Evolutionary conservation across 2,888 invertebrate genomes (phyloP).

Genomic region (Thecophora atra): DNA sequence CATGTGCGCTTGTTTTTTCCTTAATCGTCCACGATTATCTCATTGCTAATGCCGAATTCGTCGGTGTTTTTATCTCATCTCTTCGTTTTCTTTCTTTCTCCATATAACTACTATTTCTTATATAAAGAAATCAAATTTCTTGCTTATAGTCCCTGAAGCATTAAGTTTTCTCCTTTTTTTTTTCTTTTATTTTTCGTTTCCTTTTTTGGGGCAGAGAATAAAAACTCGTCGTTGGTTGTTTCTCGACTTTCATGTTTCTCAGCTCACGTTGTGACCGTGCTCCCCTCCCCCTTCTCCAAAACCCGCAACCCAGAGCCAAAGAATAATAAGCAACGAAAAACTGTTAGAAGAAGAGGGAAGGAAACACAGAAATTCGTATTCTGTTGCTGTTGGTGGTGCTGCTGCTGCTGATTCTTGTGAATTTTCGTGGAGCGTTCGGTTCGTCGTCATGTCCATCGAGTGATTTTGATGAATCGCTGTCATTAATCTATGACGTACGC

Average conservation of each 20-base stretch:
- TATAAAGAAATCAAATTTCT: conserved; percentile 21
- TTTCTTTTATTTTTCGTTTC: no score
- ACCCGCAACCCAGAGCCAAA: conserved; percentile 27
- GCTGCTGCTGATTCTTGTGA: conserved; percentile 51
- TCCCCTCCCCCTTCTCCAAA: not conserved
- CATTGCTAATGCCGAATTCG: conserved; percentile 9
- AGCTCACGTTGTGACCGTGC: conserved; percentile 36
- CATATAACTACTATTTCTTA: not conserved
- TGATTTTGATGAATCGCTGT: conserved; percentile 52
- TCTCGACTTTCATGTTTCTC: conserved; percentile 11
- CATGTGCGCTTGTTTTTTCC: not conserved
- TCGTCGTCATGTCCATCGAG: conserved; percentile 65
- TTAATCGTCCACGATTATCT: not conserved
- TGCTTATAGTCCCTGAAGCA: not conserved
- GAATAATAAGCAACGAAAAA: conserved; percentile 38
- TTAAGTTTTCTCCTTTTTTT: not conserved
- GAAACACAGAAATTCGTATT: conserved; percentile 45
- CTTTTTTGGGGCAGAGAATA: not conserved
- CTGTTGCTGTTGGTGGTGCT: conserved; percentile 48
- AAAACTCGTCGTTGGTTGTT: not conserved
- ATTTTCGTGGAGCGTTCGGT: conserved; percentile 50
- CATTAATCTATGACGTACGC: conserved; percentile 68
- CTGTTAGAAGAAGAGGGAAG: conserved; percentile 10
- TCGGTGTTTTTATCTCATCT: not conserved
- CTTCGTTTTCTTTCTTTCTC: not conserved